These are phyloP conservation scores for Pissodes strobi DNA, from an alignment of 1,140 invertebrate species.

Conservation along the genomic window DNA sequence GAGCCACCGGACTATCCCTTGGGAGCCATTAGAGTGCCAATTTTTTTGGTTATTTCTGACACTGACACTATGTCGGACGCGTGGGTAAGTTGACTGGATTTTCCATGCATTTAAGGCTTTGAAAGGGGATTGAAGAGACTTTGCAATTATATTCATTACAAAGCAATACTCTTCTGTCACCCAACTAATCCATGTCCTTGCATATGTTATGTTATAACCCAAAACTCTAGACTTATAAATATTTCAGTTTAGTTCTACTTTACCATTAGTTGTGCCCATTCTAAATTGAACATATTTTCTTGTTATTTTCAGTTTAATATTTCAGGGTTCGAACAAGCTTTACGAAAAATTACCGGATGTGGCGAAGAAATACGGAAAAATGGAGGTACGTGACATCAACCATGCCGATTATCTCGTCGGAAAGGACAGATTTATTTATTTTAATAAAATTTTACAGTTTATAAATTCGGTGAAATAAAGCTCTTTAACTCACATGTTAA, in stretches of 20 bases:
- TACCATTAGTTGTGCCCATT: too few relatives aligned
- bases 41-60: slow-evolving; percentile 5
- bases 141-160: too few relatives aligned
- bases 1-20: slow-evolving; percentile 19
- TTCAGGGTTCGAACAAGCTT: slow-evolving; percentile 6
- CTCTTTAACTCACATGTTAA: too few relatives aligned
- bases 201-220: too few relatives aligned
- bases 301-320: background rate
- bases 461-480: slow-evolving; percentile 14
- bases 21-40: slow-evolving; percentile 10
- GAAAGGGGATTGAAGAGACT: too few relatives aligned
- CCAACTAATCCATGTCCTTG: too few relatives aligned
- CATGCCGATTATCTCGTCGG: slow-evolving; percentile 12
- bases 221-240: too few relatives aligned
- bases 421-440: slow-evolving; percentile 3
- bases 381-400: background rate
- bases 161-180: too few relatives aligned
- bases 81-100: too few relatives aligned
- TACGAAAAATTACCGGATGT: background rate
- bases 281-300: too few relatives aligned
- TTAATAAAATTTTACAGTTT: background rate
- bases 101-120: too few relatives aligned
- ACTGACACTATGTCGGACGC: background rate
- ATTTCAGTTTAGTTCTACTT: too few relatives aligned
- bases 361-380: slow-evolving; percentile 10